Evolutionary conservation across 2,113 vertebrate genomes (phyloP).

Genomic region (Cyanocitta stelleri): DNA sequence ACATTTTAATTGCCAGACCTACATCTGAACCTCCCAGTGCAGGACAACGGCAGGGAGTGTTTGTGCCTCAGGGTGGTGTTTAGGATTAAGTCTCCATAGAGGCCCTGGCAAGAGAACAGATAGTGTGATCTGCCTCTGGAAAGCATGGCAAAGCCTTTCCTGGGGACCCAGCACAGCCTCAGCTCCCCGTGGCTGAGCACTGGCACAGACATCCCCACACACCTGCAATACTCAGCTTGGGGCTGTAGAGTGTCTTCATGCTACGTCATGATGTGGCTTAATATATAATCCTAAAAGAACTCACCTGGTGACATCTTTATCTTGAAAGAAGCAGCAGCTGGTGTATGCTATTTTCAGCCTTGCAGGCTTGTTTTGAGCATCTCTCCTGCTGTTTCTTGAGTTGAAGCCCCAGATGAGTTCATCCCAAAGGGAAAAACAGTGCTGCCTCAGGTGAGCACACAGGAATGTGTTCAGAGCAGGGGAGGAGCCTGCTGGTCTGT

Average conservation of each 20-base stretch:
- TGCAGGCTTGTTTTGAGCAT: background rate
- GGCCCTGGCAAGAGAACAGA: background rate
- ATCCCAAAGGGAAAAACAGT: background rate
- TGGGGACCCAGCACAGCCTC: rapidly evolving
- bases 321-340: background rate
- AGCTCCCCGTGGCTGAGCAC: rapidly evolving
- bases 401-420: background rate
- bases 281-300: background rate
- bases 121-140: background rate
- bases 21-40: background rate
- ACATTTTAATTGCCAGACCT: background rate
- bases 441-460: background rate
- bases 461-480: background rate
- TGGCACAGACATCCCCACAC: background rate
- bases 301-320: slow-evolving; percentile 23
- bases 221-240: rapidly evolving
- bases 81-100: background rate
- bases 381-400: background rate
- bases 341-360: slow-evolving; percentile 1
- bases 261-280: background rate
- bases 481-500: background rate
- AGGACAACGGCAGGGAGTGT: rapidly evolving
- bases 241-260: background rate
- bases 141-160: background rate
- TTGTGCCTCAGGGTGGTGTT: background rate